Evolutionary conservation across 2,888 invertebrate species (phyloP), one percentile per base, ranked within the genome.

Genomic region (Epirrita christyi): DNA sequence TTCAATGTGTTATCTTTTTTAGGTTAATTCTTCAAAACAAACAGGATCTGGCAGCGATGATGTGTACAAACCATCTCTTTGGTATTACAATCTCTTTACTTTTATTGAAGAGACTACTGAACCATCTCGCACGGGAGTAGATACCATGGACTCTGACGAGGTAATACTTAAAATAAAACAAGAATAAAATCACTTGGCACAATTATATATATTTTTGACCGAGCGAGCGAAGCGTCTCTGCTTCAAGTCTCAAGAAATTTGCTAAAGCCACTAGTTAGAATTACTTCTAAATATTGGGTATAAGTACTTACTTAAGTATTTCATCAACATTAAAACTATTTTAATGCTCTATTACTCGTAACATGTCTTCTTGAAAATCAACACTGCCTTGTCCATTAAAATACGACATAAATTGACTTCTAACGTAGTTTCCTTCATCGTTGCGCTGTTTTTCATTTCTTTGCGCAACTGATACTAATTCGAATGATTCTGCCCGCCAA

Each of bases 401-500:
- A 66, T 62, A 65, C 34, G 54, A 38, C 32, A 32, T 62, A 54
- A 66, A 66, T 53, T 62, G 55, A 62, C 59, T 62, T 21, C 61
- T 49, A 8, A 66, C 59, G 42, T 40, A 43, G 46, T 66, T 65
- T 40, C 61, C 62, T 51, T 66, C 66, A 56, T 64, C 37, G 46
- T 62, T 64, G 40, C 59, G 61, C 56, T 64, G 32, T 50, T 50
- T 50, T 50, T 50, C 50, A 47, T 47, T 54, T 61, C 45, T 66
- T 61, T 59, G 53, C 56, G 50, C 13, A 29, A 61, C 38, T 46
- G 64, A 56, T 8, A 61, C 64, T 52, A 66, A 45, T 59, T 21
- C 59, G 34, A 45, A 36, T 14, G 55, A 48, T 65, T 64, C 52
- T 52, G 14, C 50, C 27, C 64, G 59, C 60, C 64, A 66, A 43